Evolutionary conservation across 2,113 vertebrate species (phyloP), one percentile per base, ranked within the genome.

Genomic region (cattle (Bos taurus)): DNA sequence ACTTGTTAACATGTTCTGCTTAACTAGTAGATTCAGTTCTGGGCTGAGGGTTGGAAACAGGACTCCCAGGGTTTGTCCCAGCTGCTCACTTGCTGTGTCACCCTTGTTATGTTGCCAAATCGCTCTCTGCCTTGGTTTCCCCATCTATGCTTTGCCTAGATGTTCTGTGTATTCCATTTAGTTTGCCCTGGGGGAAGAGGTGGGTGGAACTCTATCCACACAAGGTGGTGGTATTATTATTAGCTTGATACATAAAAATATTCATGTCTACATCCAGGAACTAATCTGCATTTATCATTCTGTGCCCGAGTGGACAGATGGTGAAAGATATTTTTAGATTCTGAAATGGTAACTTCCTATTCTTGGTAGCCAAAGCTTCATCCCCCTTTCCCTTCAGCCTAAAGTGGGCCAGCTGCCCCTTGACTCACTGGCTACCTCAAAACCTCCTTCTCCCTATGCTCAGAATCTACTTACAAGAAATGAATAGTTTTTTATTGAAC

Each of bases 281-380:
- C 95, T 96, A 97, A 98, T 98, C 98, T 98, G 96, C 98, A 97
- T 98, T 98, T 97, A 95, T 97, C 97, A 97, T 98, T 97, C 91
- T 97, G 95, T 98, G 97, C 97, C 98, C 21, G 26, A 98, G 96
- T 98, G 98, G 97, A 97, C 98, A 98, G 98, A 98, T 98, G 98
- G 98, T 97, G 87, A 97, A 77, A 89, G 98, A 82, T 98, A 98
- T 98, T 98, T 98, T 98, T 98, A 98, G 98, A 94, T 97, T 96
- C 88, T 97, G 98, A 98, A 97, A 97, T 98, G 97, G 98, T 98
- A 97, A 97, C 97, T 98, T 98, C 98, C 98, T 98, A 98, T 98
- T 98, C 98, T 97, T 97, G 96, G 97, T 97, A 97, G 95, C 96
- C 98, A 98, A 97, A 96, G 62, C 95, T 94, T 97, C 89, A 92